Percentiles rank a stretch among this genome's conserved stretches.
phyloP scores from a whole-genome alignment of 2,113 vertebrate genomes.

The Phylloscopus whistleri region DNA sequence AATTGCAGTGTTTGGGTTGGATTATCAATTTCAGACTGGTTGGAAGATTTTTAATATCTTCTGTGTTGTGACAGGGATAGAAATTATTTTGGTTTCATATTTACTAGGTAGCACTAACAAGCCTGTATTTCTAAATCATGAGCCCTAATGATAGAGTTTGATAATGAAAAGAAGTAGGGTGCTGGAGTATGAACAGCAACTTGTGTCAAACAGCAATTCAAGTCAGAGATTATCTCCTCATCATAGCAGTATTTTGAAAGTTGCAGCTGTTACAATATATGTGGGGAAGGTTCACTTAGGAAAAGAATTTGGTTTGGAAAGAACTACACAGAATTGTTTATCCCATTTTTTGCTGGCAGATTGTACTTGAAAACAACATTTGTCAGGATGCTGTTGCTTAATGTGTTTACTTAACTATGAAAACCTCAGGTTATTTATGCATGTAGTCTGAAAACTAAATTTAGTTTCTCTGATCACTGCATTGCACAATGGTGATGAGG shows the following conservation, averaged over 20 bases:
- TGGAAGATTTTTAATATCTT: background rate
- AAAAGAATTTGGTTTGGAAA: constrained; percentile 5
- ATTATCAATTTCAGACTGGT: background rate
- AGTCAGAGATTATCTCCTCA: background rate
- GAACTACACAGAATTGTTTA: background rate
- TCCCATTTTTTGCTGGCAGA: background rate
- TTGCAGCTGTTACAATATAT: background rate
- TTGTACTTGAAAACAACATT: background rate
- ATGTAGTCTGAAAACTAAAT: background rate
- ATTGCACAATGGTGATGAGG: background rate
- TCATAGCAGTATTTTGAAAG: background rate
- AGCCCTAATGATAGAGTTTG: background rate
- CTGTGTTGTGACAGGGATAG: background rate
- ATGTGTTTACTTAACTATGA: background rate
- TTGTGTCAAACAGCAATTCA: background rate
- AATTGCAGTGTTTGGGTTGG: background rate
- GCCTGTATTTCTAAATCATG: background rate
- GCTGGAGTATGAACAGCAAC: background rate
- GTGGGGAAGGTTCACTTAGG: background rate
- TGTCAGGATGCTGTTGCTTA: constrained; percentile 17
- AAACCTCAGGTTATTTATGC: constrained; percentile 9
- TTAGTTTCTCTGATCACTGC: background rate
- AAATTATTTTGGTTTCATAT: background rate
- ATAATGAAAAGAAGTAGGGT: background rate
- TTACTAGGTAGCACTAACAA: background rate